These are phyloP conservation scores for Iselma pallidipennis DNA, from an alignment of 2,888 invertebrate genomes.

Conservation along the genomic window DNA sequence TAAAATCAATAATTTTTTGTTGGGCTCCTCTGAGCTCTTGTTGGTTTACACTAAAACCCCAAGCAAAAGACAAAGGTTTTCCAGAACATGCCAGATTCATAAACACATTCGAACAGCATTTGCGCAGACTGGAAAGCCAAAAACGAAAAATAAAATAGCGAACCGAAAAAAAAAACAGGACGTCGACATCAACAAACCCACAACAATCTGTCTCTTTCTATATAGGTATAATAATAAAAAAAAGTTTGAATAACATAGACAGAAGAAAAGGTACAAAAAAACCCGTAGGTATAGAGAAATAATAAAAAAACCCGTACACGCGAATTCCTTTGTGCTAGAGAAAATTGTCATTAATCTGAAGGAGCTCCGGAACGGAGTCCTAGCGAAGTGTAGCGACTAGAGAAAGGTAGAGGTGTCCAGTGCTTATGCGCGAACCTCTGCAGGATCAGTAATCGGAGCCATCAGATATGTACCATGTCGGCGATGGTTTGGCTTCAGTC, in stretches of 20 bases:
- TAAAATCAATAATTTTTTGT: background rate
- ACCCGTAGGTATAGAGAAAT: background rate
- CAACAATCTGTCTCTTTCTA: background rate
- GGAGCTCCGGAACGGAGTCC: constrained; percentile 26
- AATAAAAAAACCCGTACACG: background rate
- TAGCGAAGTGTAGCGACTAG: constrained; percentile 30
- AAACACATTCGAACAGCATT: constrained; percentile 29
- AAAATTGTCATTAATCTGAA: constrained; percentile 25
- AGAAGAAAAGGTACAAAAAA: background rate
- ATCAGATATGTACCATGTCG: constrained; percentile 53
- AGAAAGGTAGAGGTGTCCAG: constrained; percentile 47
- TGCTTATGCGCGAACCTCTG: constrained; percentile 53
- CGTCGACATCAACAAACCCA: background rate
- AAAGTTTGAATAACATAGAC: background rate
- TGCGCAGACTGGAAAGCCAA: constrained; percentile 29
- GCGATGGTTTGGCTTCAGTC: constrained; percentile 47
- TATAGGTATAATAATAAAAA: background rate
- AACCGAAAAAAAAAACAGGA: constrained; percentile 9
- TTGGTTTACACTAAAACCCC: background rate
- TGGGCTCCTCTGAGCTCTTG: background rate
- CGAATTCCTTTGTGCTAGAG: constrained; percentile 27
- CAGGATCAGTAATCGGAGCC: constrained; percentile 49
- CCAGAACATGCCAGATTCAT: constrained; percentile 21
- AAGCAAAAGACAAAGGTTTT: background rate
- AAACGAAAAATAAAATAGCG: constrained; percentile 10